Evolutionary conservation across 2,113 vertebrate genomes (phyloP).

Genomic region (Lota lota): DNA sequence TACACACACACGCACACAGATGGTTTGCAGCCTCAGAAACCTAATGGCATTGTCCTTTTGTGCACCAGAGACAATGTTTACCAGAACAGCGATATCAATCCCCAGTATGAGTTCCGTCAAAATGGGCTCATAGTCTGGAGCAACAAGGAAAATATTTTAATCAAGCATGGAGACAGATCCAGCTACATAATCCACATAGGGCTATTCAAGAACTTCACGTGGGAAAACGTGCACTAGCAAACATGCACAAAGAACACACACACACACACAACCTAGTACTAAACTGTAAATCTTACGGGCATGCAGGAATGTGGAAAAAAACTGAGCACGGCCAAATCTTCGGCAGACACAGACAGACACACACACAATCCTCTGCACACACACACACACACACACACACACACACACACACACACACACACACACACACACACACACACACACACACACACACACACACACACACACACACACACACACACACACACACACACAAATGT

Average conservation of each 20-base stretch:
- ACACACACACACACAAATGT: neutral
- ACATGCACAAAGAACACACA: neutral
- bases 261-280: neutral
- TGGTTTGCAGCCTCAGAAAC: no score
- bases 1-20: conserved; percentile 3
- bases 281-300: neutral
- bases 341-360: neutral
- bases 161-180: neutral
- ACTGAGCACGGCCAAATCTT: neutral
- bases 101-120: no score
- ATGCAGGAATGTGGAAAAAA: neutral
- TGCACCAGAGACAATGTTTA: neutral
- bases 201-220: neutral
- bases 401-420: conserved; percentile 6
- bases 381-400: conserved; percentile 6
- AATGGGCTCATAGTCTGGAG: neutral
- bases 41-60: neutral
- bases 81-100: neutral
- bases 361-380: no score
- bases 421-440: conserved; percentile 4
- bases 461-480: neutral
- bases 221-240: neutral
- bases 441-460: conserved; percentile 1
- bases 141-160: neutral
- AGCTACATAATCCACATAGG: neutral